A percentile compares a stretch with the other conserved stretches of the same genome.
Evolutionary conservation across 2,113 vertebrate genomes (phyloP).

Genomic region (Pterocles orientalis): DNA sequence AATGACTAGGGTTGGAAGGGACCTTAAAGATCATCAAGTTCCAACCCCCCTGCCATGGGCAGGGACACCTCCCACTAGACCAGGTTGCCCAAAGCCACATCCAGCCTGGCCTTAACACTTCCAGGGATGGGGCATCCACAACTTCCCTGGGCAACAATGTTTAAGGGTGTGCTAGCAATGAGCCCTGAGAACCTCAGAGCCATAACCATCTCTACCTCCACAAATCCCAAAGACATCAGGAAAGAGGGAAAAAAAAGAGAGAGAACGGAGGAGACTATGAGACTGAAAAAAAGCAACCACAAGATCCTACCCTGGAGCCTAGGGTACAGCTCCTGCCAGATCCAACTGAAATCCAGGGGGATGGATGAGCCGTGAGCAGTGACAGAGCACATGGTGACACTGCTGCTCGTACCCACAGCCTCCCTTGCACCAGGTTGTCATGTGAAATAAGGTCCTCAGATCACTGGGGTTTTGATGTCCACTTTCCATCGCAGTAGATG

Average conservation of each 20-base stretch:
- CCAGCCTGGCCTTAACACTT: too few species aligned
- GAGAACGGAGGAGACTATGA: background rate
- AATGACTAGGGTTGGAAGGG: too few species aligned
- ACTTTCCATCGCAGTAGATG: background rate
- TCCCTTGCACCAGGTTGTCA: too few species aligned
- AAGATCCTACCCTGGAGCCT: background rate
- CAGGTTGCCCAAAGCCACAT: too few species aligned
- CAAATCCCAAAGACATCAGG: background rate
- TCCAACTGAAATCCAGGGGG: background rate
- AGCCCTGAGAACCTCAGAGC: background rate
- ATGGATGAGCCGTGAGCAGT: fast-evolving
- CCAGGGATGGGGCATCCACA: too few species aligned
- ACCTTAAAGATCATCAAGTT: too few species aligned
- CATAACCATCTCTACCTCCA: background rate
- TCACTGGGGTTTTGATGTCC: background rate
- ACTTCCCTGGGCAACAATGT: too few species aligned
- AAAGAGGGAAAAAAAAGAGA: background rate
- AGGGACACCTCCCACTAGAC: too few species aligned
- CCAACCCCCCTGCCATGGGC: too few species aligned
- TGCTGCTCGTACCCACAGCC: background rate
- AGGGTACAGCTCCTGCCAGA: background rate
- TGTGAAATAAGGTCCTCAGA: background rate
- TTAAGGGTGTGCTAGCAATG: background rate
- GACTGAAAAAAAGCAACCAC: background rate
- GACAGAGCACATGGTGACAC: background rate